phyloP scores from a whole-genome alignment of 2,888 invertebrate species.

The Polymixis flavicincta region DNA sequence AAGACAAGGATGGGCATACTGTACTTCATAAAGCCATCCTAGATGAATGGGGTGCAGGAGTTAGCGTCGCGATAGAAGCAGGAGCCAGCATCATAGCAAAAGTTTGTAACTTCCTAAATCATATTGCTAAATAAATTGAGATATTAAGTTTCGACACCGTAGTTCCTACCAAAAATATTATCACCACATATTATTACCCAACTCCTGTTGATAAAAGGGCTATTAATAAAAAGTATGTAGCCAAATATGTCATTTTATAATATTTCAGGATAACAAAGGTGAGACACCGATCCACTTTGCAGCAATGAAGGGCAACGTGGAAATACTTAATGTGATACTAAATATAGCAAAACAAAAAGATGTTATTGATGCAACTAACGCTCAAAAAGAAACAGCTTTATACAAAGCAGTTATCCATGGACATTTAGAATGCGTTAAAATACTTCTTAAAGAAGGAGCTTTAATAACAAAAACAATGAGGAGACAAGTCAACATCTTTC shows the following conservation, averaged over 20 bases:
- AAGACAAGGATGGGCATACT: slow-evolving; percentile 77
- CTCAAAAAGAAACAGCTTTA: slow-evolving; percentile 81
- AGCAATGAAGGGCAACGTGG: slow-evolving; percentile 75
- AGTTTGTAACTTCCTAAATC: slow-evolving; percentile 54
- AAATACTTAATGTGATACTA: slow-evolving; percentile 80
- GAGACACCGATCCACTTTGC: slow-evolving; percentile 82
- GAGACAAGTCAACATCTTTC: slow-evolving; percentile 84
- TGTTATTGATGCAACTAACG: slow-evolving; percentile 73
- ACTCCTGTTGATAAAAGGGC: neutral
- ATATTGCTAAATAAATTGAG: neutral
- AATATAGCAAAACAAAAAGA: slow-evolving; percentile 63
- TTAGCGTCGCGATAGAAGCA: slow-evolving; percentile 79
- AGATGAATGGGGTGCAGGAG: slow-evolving; percentile 78
- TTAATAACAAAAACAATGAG: slow-evolving; percentile 71
- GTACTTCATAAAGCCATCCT: slow-evolving; percentile 81
- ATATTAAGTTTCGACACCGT: neutral
- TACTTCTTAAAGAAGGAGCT: slow-evolving; percentile 81
- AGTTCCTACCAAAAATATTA: neutral
- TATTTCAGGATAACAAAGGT: slow-evolving; percentile 71
- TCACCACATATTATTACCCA: neutral
- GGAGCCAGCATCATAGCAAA: slow-evolving; percentile 75
- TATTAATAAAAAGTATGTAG: neutral
- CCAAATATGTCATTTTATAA: neutral
- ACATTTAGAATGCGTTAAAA: slow-evolving; percentile 79
- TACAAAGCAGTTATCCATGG: slow-evolving; percentile 81